Percentiles rank a stretch among this genome's conserved stretches.
These are phyloP conservation scores for Platycheirus rosarum DNA, from an alignment of 2,888 invertebrate species.

Conservation along the genomic window DNA sequence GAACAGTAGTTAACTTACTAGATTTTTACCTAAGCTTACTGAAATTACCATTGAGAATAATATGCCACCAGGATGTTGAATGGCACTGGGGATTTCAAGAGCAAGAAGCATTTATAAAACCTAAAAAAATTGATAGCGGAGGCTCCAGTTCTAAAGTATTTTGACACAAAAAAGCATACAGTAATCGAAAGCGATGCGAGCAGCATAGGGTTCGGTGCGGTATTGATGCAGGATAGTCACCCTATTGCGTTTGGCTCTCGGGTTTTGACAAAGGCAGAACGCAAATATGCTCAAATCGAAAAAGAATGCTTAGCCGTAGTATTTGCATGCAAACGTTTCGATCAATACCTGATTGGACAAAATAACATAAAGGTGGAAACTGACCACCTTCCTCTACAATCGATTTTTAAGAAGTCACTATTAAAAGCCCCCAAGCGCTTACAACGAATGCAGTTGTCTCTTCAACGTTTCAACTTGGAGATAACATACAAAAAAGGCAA, in stretches of 20 bases:
- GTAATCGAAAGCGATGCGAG: conserved; percentile 18
- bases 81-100: too few species aligned
- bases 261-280: neutral
- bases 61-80: too few species aligned
- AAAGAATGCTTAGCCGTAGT: conserved; percentile 8
- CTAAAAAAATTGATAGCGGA: conserved; percentile 3
- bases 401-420: conserved; percentile 28
- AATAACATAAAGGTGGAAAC: neutral
- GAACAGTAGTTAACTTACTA: conserved; percentile 71
- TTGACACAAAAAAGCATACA: too few species aligned
- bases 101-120: neutral
- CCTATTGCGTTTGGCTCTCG: conserved; percentile 4
- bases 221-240: conserved; percentile 3
- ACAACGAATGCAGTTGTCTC: conserved; percentile 9
- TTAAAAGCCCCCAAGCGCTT: neutral
- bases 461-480: conserved; percentile 24
- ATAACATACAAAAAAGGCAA: neutral
- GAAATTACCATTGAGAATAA: neutral
- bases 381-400: conserved; percentile 4
- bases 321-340: conserved; percentile 23
- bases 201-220: conserved; percentile 17
- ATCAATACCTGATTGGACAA: conserved; percentile 13
- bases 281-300: conserved; percentile 20
- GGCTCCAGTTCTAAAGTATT: neutral
- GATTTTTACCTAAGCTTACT: conserved; percentile 76